Evolutionary conservation across 2,113 vertebrate species (phyloP).

Genomic region (Nothobranchius kuhntae): DNA sequence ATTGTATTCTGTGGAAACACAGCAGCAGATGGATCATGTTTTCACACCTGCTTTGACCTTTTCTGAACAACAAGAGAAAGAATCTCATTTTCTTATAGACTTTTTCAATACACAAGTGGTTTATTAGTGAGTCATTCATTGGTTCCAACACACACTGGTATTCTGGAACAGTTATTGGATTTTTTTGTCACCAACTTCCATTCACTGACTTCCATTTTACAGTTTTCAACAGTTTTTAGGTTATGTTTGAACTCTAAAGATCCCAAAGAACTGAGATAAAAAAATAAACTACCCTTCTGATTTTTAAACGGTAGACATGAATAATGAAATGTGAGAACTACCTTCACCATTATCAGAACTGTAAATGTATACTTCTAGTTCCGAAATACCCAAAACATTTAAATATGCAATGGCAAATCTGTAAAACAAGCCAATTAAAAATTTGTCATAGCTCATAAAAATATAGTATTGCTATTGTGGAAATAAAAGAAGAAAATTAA

Average conservation of each 20-base stretch:
- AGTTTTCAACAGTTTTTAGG: neutral
- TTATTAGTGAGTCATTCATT: neutral
- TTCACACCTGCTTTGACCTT: conserved; percentile 16
- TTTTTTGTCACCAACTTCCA: neutral
- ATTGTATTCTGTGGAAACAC: neutral
- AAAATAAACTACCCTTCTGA: neutral
- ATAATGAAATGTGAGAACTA: neutral
- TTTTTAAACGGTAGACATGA: neutral
- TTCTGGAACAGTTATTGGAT: neutral
- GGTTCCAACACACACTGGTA: neutral
- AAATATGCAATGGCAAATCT: too few relatives aligned
- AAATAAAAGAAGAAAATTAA: too few relatives aligned
- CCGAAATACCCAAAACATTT: neutral
- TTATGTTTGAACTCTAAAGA: neutral
- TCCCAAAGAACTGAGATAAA: neutral
- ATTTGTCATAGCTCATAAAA: too few relatives aligned
- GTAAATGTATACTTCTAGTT: neutral
- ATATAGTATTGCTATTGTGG: too few relatives aligned
- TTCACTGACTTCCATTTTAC: too few relatives aligned
- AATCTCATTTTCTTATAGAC: neutral
- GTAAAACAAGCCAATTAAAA: too few relatives aligned
- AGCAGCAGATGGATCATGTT: neutral
- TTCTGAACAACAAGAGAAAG: neutral
- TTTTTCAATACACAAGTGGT: too few relatives aligned
- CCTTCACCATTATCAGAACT: neutral